Base-by-base conservation (phyloP, 2,797 vertebrate species). In the Falco columbarius region DNA sequence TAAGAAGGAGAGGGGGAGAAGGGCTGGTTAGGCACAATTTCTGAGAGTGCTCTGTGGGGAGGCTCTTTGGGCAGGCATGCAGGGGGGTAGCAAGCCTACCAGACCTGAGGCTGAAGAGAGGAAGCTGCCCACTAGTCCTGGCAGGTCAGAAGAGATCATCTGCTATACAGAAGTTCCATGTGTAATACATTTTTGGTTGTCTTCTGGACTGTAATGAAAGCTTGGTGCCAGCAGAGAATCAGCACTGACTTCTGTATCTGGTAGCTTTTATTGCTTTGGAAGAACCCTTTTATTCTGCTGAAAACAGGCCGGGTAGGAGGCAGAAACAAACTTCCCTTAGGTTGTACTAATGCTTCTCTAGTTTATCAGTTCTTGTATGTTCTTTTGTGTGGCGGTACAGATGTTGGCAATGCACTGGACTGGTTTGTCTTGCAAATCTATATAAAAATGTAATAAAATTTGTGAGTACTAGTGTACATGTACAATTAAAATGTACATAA, bases 31-130 rank as follows among this genome's bases (percentile, higher is more conserved):
- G n/a, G 18, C 24, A 11, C 13, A 8, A 5, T 83, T 73, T 34
- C 13, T 27, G 13, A 26, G 46, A 44, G 24, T 55, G 11, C 3
- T 58, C 18, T 2, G 0, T 2, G 0, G 29, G 24, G 15, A 26
- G 14, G 6, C 20, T 32, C 29, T 73, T 62, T n/a, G 52, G 32
- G 38, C 30, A 47, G 51, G 8, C 24, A 3, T 14, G 5, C 10
- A 13, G 27, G 10, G 22, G 11, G 8, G 42, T 73, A 12, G 22
- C 34, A 54, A 40, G 20, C 26, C n/a, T 65, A 5, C 12, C 5
- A 74, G 24, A 51, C 44, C 19, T 1, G 1, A 42, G 26, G 51
- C 51, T 70, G 7, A 58, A 52, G 51, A 26, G n/a, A 29, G 11
- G 17, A 75, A 19, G 5, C 14, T 66, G 40, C 30, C 32, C 0